Base-by-base conservation (phyloP, 2,113 vertebrate species). In the Actinemys pallida region DNA sequence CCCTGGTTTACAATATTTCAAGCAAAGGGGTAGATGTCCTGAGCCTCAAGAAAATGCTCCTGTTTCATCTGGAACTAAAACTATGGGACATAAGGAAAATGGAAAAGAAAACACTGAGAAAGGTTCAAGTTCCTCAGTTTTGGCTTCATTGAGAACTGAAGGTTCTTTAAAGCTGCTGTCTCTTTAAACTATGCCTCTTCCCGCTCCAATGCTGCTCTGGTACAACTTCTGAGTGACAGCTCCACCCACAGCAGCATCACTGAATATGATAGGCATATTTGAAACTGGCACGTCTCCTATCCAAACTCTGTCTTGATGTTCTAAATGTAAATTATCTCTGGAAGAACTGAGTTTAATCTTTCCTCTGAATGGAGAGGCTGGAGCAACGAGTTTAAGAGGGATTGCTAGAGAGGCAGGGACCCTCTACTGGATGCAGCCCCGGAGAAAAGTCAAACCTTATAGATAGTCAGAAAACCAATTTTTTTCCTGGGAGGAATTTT, bases 281-380 rank as follows among this genome's bases (percentile, higher is more conserved):
- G 93, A 96, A 95, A 97, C 86, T 94, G 92, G 78, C 95, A 96
- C 82, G 24, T 95, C 92, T 96, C 95, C 96, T 97, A 96, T 96
- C 56, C 53, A 89, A 79, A 78, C 53, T 86, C 87, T 87, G 72
- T 27, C 82, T 93, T 35, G 78, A 81, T 94, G 49, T 86, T 95
- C 91, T 59, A 92, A 96, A 88, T 81, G 94, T 96, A 94, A 97
- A 97, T 96, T 88, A 92, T 94, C 85, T 93, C n/a, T n/a, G 52
- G 25, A 85, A 94, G 89, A 92, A 84, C 89, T 45, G 87, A 94
- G 92, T 45, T 45, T 45, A 45, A 45, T 45, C 45, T 45, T 45
- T 45, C 45, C 45, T 45, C 45, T 45, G 45, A 45, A 45, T 45
- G 45, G 45, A 45, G 45, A 45, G 45, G 45, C 45, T 45, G 45